These are phyloP conservation scores for Caenorhabditis briggsae DNA, from an alignment of 1,140 invertebrate species.

Conservation along the genomic window DNA sequence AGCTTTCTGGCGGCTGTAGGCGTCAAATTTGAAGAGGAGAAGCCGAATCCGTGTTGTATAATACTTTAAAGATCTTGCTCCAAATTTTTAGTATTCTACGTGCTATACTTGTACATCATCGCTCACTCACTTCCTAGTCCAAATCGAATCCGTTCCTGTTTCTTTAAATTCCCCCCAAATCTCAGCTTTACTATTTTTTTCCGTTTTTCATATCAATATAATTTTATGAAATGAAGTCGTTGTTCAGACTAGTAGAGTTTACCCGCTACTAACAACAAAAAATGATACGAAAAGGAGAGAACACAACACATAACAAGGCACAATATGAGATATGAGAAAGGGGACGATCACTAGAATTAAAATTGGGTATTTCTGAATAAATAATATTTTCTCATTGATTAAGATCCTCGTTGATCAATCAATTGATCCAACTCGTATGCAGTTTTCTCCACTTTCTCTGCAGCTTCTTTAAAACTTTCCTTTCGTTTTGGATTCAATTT, in stretches of 20 bases:
- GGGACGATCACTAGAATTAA: background rate
- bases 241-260: conserved; percentile 28
- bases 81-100: conserved; percentile 33
- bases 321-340: background rate
- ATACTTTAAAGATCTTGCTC: conserved; percentile 38
- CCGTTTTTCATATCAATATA: conserved; percentile 6
- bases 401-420: conserved; percentile 42
- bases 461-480: conserved; percentile 14
- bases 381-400: background rate
- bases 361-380: background rate
- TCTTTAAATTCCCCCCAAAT: conserved; percentile 7
- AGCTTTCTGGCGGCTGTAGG: conserved; percentile 67
- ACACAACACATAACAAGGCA: conserved; percentile 40
- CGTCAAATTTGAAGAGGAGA: conserved; percentile 49
- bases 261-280: conserved; percentile 33
- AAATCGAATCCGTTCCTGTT: conserved; percentile 4
- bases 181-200: conserved; percentile 27
- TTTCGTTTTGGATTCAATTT: conserved; percentile 18
- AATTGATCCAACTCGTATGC: conserved; percentile 33
- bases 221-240: background rate
- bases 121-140: conserved; percentile 49
- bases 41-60: conserved; percentile 56
- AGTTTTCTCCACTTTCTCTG: conserved; percentile 34
- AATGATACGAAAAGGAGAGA: background rate
- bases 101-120: conserved; percentile 34